Conservation (phyloP, 92 coral and sea anemone genomes). For the Umimayanthus kanabou region DNA sequence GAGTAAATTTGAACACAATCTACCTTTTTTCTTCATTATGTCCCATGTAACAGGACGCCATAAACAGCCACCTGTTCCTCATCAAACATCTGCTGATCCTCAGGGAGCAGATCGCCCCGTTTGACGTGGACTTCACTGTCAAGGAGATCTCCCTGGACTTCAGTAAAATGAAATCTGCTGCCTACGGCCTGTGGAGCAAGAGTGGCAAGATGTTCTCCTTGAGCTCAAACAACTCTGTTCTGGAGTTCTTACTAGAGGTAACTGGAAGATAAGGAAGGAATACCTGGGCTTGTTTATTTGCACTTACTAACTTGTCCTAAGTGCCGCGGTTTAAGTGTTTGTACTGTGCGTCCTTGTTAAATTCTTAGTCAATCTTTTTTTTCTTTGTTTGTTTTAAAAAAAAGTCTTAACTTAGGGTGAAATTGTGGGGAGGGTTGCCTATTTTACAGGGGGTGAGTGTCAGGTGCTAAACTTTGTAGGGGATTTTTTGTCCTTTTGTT, state of each 20-base stretch:
- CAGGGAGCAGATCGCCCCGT: conserved; percentile 98
- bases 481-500: too few relatives aligned
- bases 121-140: conserved; percentile 97
- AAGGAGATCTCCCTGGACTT: conserved; percentile 96
- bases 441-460: too few relatives aligned
- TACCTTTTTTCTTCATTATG: neutral
- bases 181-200: conserved; percentile 94
- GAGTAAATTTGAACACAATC: neutral
- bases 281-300: neutral
- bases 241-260: conserved; percentile 96
- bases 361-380: too few relatives aligned
- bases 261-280: neutral
- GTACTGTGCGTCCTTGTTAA: too few relatives aligned
- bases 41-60: conserved; percentile 72
- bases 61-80: conserved; percentile 91
- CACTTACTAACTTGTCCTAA: too few relatives aligned
- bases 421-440: too few relatives aligned
- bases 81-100: conserved; percentile 95
- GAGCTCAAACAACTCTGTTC: conserved; percentile 84
- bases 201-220: conserved; percentile 90
- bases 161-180: conserved; percentile 95
- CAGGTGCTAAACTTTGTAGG: too few relatives aligned
- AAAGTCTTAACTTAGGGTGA: too few relatives aligned
- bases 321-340: too few relatives aligned
- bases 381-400: too few relatives aligned